Conservation (phyloP, 1,140 invertebrate genomes). For the Platyscapa corneri region DNA sequence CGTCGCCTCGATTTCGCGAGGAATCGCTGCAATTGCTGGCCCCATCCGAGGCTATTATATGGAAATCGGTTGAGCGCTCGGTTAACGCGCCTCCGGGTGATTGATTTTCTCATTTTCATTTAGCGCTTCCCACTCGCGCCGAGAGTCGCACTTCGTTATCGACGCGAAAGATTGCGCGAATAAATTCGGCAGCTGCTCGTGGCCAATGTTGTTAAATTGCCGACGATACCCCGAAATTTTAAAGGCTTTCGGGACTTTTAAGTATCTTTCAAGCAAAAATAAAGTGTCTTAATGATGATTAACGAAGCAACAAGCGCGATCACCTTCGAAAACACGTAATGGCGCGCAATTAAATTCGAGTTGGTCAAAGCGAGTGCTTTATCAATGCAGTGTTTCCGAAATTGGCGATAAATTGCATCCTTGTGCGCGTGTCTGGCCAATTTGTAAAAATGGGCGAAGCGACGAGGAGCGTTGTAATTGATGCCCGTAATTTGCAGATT, state of each 20-base stretch:
- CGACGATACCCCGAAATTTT: not conserved
- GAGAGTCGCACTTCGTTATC: not conserved
- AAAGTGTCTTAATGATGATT: not conserved
- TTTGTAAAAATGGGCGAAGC: no score
- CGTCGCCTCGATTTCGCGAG: not conserved
- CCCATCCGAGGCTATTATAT: not conserved
- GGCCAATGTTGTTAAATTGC: not conserved
- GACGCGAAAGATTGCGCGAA: not conserved
- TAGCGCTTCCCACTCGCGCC: not conserved
- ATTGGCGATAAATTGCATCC: not conserved
- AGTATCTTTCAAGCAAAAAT: not conserved
- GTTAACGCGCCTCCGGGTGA: not conserved
- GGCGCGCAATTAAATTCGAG: not conserved
- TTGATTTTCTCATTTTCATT: conserved; percentile 48
- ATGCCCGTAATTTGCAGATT: no score
- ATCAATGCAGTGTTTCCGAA: not conserved
- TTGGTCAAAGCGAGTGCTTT: not conserved
- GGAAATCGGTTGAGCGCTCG: not conserved
- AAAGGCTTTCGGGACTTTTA: not conserved
- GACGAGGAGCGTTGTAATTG: no score
- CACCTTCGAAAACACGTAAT: not conserved
- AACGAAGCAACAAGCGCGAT: not conserved
- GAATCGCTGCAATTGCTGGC: conserved; percentile 36
- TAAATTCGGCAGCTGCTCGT: not conserved
- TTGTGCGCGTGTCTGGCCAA: not conserved